Percentiles rank a stretch among this genome's conserved stretches.
These are phyloP conservation scores for Pristis pectinata DNA, from an alignment of 2,797 vertebrate genomes.

Conservation along the genomic window DNA sequence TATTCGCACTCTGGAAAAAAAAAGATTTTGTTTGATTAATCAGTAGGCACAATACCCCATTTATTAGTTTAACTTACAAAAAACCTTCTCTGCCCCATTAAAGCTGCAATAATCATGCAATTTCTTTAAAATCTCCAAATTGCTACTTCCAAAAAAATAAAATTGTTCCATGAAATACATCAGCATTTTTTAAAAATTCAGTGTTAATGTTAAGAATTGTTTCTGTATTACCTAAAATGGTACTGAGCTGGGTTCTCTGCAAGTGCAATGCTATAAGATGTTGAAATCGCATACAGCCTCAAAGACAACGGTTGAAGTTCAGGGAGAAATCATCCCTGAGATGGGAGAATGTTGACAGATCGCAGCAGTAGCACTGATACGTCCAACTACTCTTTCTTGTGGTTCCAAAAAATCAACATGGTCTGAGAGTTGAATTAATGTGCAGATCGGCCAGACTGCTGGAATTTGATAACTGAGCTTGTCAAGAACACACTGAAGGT, in stretches of 20 bases:
- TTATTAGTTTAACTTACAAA: background rate
- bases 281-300: background rate
- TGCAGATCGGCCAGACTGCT: constrained; percentile 44
- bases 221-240: background rate
- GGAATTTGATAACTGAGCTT: constrained; percentile 52
- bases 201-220: background rate
- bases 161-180: background rate
- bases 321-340: constrained; percentile 26
- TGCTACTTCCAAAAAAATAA: background rate
- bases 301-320: background rate
- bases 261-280: background rate
- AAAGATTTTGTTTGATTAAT: constrained; percentile 15
- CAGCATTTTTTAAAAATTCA: background rate
- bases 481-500: constrained; percentile 52
- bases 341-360: constrained; percentile 54
- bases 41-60: background rate
- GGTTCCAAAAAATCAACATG: constrained; percentile 53
- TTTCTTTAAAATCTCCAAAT: background rate
- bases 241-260: background rate
- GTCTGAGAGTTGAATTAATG: constrained; percentile 49
- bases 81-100: background rate
- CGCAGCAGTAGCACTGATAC: constrained; percentile 49
- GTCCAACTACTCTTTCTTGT: constrained; percentile 56
- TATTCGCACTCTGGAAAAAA: background rate
- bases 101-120: background rate